Conservation (phyloP, 2,888 invertebrate genomes). For the Sepioteuthis lessoniana region DNA sequence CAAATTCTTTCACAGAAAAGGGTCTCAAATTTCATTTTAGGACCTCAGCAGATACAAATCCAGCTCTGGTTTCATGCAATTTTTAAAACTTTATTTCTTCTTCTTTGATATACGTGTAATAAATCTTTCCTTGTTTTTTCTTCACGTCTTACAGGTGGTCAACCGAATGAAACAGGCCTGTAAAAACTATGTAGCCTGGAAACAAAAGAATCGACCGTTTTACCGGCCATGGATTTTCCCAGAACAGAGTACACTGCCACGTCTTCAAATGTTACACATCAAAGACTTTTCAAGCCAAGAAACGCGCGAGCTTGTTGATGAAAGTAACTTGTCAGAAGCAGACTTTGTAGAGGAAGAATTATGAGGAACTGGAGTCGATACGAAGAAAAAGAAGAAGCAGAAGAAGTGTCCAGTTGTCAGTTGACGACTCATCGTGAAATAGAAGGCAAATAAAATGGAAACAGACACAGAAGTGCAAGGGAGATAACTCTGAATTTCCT, state of each 20-base stretch:
- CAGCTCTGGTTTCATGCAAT: too few species aligned
- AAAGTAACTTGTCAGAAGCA: slow-evolving; percentile 61
- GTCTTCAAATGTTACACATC: slow-evolving; percentile 82
- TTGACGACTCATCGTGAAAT: not conserved
- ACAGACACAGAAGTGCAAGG: not conserved
- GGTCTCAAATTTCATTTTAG: too few species aligned
- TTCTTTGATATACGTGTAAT: not conserved
- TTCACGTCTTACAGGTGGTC: slow-evolving; percentile 79
- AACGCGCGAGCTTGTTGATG: slow-evolving; percentile 65
- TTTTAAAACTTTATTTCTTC: too few species aligned
- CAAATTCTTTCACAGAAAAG: too few species aligned
- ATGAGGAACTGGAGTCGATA: not conserved
- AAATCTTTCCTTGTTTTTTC: not conserved
- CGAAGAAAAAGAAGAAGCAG: not conserved
- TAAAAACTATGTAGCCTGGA: slow-evolving; percentile 88
- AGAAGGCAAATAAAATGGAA: not conserved
- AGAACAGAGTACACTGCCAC: slow-evolving; percentile 83
- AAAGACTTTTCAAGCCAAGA: slow-evolving; percentile 57
- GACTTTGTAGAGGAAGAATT: slow-evolving; percentile 62
- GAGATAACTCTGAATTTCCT: slow-evolving; percentile 9
- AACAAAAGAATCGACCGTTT: slow-evolving; percentile 83
- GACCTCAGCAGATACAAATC: too few species aligned
- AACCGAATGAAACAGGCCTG: slow-evolving; percentile 88
- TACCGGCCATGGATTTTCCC: slow-evolving; percentile 91
- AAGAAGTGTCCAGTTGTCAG: not conserved